Evolutionary conservation across 2,797 vertebrate species (phyloP).

Genomic region (Trichosurus vulpecula): DNA sequence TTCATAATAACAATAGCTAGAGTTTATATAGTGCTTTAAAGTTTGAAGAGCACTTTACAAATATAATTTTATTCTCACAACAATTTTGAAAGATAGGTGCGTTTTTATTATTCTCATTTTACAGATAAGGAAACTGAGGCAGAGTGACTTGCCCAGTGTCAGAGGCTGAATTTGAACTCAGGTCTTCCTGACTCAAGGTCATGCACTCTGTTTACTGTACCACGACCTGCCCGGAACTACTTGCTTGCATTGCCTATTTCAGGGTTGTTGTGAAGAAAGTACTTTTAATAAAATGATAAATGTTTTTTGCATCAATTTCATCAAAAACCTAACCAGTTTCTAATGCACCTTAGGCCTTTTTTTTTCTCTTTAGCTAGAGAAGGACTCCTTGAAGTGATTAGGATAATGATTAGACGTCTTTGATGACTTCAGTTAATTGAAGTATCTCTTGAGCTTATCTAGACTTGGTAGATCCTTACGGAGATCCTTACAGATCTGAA

Average conservation of each 20-base stretch:
- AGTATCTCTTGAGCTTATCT: background rate
- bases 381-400: background rate
- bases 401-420: background rate
- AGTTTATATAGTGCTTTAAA: background rate
- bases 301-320: background rate
- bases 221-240: background rate
- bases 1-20: background rate
- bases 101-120: background rate
- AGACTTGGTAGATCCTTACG: background rate
- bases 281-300: background rate
- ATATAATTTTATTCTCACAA: background rate
- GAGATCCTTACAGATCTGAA: background rate
- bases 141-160: background rate
- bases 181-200: background rate
- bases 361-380: background rate
- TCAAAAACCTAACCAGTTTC: background rate
- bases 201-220: background rate
- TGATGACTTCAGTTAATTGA: background rate
- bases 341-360: background rate
- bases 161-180: background rate
- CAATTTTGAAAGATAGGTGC: background rate
- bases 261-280: background rate
- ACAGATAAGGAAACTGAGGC: background rate
- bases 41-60: background rate
- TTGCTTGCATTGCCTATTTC: background rate